Conservation (phyloP, 2,888 invertebrate genomes). For the Andrena hattorfiana region DNA sequence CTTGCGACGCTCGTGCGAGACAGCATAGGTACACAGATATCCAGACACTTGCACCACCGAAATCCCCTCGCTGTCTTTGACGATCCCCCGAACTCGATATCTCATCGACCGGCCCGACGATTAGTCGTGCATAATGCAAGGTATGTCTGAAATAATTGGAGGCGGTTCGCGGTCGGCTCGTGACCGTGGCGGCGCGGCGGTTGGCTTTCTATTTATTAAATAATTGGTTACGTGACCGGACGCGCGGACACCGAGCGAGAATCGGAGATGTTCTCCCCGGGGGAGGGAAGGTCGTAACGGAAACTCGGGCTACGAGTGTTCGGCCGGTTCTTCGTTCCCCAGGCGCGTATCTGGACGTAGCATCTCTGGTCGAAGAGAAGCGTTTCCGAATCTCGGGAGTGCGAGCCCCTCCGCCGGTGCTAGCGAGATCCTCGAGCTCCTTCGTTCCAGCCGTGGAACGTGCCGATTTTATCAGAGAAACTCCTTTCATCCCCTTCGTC, state of each 20-base stretch:
- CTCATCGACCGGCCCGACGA: background rate
- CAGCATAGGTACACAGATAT: background rate
- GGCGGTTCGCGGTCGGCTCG: background rate
- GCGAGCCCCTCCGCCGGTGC: conserved; percentile 23
- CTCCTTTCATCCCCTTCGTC: conserved; percentile 70
- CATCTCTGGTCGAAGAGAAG: conserved; percentile 59
- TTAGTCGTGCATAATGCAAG: conserved; percentile 36
- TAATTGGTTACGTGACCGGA: conserved; percentile 64
- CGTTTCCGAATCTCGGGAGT: conserved; percentile 69
- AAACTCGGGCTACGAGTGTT: conserved; percentile 15
- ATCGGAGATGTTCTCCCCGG: conserved; percentile 44
- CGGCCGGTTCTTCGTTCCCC: background rate
- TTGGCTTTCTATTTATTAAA: conserved; percentile 55
- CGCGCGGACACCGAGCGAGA: conserved; percentile 23
- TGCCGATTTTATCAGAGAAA: conserved; percentile 73
- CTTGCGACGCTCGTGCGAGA: background rate
- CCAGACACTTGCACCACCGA: background rate
- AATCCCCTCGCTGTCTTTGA: background rate
- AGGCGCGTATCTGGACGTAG: conserved; percentile 54
- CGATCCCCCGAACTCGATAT: background rate
- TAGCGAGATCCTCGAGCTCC: conserved; percentile 37
- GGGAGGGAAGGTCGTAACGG: conserved; percentile 26
- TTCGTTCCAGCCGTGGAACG: conserved; percentile 61
- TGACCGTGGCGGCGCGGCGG: background rate
- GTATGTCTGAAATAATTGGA: conserved; percentile 27